Evolutionary conservation across 2,113 vertebrate genomes (phyloP), one percentile per base, ranked within the genome.

Genomic region (Crotalus tigris): DNA sequence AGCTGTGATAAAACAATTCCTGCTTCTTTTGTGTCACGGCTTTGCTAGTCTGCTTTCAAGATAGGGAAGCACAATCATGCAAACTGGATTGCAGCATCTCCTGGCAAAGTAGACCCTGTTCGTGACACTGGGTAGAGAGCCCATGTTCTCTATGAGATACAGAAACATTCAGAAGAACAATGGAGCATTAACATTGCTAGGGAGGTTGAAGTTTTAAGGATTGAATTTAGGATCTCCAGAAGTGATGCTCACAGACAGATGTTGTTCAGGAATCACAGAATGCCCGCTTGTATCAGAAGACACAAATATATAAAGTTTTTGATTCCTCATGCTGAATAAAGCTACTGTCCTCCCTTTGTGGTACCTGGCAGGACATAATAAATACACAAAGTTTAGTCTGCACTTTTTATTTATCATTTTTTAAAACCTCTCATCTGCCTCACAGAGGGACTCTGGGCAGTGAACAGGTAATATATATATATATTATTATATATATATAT

Each of bases 1-100:
- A 55, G 19, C 6, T 46, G 24, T 58, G 53, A 61, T 61, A 93
- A 17, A 17, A 86, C 44, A 86, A 90, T n/a, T 53, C 85, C 90
- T 59, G 57, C n/a, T 54, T 5, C 86, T 85, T 3, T 54, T 10
- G 9, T 3, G 4, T 49, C 13, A 2, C 1, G 0, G 44, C 49
- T 64, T 0, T 44, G 1, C 44, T 19, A 19, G 54, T 87, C 13
- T 1, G 51, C 3, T 26, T 93, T 85, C 33, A 4, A 46, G n/a
- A 57, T 3, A 54, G 11, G 46, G 33, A 87, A 55, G 15, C 44
- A 46, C 75, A 90, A 54, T 51, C 44, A 26, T 88, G 85, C 88
- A 69, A 64, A 87, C 19, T 69, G 91, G 58, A 87, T 92, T 94
- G 93, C 87, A 85, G 92, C 39, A 55, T 39, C 57, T 55, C 58